A percentile compares a stretch with the other conserved stretches of the same genome.
Evolutionary conservation across 2,797 vertebrate genomes (phyloP).

Genomic region (Rhabdomys pumilio): DNA sequence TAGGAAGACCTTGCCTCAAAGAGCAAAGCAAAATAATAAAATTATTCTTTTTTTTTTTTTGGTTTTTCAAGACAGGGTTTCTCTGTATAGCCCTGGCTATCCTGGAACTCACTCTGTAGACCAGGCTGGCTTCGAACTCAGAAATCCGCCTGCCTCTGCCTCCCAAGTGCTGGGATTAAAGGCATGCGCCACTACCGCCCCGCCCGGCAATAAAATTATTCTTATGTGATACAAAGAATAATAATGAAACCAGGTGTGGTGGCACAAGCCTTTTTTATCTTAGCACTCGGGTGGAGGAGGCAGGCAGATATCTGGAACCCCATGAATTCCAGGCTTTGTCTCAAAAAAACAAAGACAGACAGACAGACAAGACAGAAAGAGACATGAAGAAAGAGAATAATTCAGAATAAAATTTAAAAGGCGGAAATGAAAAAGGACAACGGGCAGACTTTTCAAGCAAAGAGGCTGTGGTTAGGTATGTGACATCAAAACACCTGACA

Average conservation of each 20-base stretch:
- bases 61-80: too few species aligned
- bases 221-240: conserved; percentile 51
- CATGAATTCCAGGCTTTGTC: background rate
- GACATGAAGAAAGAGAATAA: background rate
- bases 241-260: background rate
- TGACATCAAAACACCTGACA: background rate
- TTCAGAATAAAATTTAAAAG: conserved; percentile 55
- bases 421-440: background rate
- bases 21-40: conserved; percentile 27
- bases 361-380: background rate
- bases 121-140: too few species aligned
- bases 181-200: too few species aligned
- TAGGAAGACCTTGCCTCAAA: background rate
- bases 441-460: background rate
- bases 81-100: too few species aligned
- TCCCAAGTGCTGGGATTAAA: too few species aligned
- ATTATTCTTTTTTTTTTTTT: background rate
- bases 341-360: background rate
- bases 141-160: too few species aligned
- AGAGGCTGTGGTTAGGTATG: background rate
- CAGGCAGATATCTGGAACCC: background rate
- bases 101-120: too few species aligned
- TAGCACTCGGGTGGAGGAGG: background rate
- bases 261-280: background rate
- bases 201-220: conserved; percentile 22